Evolutionary conservation across 2,113 vertebrate genomes (phyloP).

Genomic region (Plestiodon gilberti): DNA sequence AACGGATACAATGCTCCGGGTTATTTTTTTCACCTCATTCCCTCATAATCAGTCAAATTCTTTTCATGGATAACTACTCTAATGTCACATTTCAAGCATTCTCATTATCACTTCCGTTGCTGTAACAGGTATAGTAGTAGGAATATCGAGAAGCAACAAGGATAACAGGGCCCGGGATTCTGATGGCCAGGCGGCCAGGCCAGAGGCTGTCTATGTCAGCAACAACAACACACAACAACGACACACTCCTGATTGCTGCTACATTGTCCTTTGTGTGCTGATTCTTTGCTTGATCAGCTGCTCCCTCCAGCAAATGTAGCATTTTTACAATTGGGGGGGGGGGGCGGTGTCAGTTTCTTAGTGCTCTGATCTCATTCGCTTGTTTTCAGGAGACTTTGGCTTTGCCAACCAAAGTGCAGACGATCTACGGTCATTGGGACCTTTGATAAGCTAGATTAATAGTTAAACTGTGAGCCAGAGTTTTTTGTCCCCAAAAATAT

Average conservation of each 20-base stretch:
- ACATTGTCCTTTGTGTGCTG: not conserved
- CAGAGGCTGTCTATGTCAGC: not conserved
- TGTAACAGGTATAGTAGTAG: not conserved
- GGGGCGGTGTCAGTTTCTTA: slow-evolving; percentile 3
- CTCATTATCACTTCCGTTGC: not conserved
- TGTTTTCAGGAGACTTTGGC: slow-evolving; percentile 40
- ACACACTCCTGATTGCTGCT: not conserved
- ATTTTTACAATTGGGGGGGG: too few species aligned
- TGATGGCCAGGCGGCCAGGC: too few species aligned
- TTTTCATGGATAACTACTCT: not conserved
- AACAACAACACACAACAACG: too few species aligned
- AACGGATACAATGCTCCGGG: not conserved
- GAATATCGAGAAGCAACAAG: not conserved
- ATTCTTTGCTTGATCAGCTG: not conserved
- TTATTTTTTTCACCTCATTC: not conserved
- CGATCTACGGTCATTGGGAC: slow-evolving; percentile 59
- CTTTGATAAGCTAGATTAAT: slow-evolving; percentile 68
- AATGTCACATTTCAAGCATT: not conserved
- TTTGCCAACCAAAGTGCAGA: slow-evolving; percentile 50
- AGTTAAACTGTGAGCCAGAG: slow-evolving; percentile 56
- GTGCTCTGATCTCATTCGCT: slow-evolving; percentile 31
- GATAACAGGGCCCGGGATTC: not conserved
- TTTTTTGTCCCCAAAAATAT: slow-evolving; percentile 10
- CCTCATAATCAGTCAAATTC: not conserved
- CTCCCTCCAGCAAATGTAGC: not conserved